Percentiles rank a stretch among this genome's conserved stretches.
phyloP scores from a whole-genome alignment of 2,888 invertebrate genomes.

The Microchrysa polita region DNA sequence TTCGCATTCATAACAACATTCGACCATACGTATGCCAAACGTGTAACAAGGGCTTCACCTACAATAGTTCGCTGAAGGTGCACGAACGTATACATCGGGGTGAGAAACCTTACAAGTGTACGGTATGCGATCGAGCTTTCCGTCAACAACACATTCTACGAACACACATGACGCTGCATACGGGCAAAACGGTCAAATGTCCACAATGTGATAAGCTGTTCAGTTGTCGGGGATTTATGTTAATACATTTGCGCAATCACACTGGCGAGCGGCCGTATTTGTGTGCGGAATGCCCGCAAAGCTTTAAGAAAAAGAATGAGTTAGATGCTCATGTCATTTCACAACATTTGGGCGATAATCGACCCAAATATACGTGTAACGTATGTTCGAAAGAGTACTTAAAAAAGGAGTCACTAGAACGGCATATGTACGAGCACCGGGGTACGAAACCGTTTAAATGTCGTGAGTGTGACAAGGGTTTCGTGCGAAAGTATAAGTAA shows the following conservation, averaged over 20 bases:
- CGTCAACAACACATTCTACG: constrained; percentile 59
- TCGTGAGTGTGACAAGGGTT: constrained; percentile 45
- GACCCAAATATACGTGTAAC: constrained; percentile 50
- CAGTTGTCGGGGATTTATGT: constrained; percentile 57
- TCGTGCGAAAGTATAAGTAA: constrained; percentile 51
- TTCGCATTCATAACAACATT: constrained; percentile 57
- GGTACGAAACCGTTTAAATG: constrained; percentile 51
- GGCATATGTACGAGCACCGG: constrained; percentile 52
- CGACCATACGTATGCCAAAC: constrained; percentile 57
- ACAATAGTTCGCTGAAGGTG: constrained; percentile 57
- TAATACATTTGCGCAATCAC: constrained; percentile 57
- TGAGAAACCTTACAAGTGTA: constrained; percentile 58
- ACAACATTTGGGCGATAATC: constrained; percentile 56
- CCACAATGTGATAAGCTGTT: constrained; percentile 59
- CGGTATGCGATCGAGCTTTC: constrained; percentile 57
- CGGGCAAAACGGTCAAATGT: constrained; percentile 58
- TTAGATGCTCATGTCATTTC: constrained; percentile 58
- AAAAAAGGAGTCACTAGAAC: constrained; percentile 50
- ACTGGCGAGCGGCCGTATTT: constrained; percentile 58
- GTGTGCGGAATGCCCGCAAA: constrained; percentile 57
- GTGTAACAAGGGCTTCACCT: constrained; percentile 57
- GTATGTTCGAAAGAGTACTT: constrained; percentile 50
- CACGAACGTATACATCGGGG: constrained; percentile 59
- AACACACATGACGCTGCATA: constrained; percentile 59
- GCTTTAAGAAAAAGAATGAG: constrained; percentile 58